Conservation (phyloP, 2,888 invertebrate genomes). For the Mimas tiliae region DNA sequence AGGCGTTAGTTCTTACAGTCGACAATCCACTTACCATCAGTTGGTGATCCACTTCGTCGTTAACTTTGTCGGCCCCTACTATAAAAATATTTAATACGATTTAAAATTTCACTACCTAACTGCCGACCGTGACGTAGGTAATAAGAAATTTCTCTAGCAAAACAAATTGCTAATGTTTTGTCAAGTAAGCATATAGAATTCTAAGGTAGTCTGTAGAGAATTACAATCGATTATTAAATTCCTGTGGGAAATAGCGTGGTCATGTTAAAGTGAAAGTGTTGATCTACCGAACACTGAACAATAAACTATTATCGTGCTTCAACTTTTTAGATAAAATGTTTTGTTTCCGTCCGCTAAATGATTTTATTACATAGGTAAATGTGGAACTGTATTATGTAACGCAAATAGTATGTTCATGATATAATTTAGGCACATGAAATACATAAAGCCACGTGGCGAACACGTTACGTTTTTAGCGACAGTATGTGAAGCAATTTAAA, state of each 20-base stretch:
- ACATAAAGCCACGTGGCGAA: not conserved
- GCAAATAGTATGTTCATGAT: slow-evolving; percentile 48
- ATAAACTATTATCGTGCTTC: not conserved
- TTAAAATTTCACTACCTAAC: too few relatives aligned
- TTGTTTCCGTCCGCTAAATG: slow-evolving; percentile 28
- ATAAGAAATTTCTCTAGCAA: slow-evolving; percentile 3
- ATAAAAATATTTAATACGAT: too few relatives aligned
- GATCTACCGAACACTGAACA: slow-evolving; percentile 3
- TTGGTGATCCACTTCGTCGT: too few relatives aligned
- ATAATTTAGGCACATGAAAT: slow-evolving; percentile 22
- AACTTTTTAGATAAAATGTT: slow-evolving; percentile 14
- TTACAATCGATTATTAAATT: slow-evolving; percentile 18
- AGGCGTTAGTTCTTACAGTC: too few relatives aligned
- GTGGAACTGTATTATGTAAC: slow-evolving; percentile 33
- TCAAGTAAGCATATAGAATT: slow-evolving; percentile 10
- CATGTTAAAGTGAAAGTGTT: slow-evolving; percentile 11
- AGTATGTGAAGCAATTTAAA: not conserved
- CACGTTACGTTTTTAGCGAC: too few relatives aligned
- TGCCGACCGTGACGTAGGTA: too few relatives aligned
- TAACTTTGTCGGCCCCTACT: too few relatives aligned
- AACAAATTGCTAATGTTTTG: not conserved
- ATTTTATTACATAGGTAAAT: slow-evolving; percentile 46
- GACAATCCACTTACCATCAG: too few relatives aligned
- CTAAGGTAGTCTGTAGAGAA: not conserved
- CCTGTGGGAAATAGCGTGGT: slow-evolving; percentile 20